These are phyloP conservation scores for Samia ricini DNA, from an alignment of 1,140 invertebrate genomes.

Conservation along the genomic window DNA sequence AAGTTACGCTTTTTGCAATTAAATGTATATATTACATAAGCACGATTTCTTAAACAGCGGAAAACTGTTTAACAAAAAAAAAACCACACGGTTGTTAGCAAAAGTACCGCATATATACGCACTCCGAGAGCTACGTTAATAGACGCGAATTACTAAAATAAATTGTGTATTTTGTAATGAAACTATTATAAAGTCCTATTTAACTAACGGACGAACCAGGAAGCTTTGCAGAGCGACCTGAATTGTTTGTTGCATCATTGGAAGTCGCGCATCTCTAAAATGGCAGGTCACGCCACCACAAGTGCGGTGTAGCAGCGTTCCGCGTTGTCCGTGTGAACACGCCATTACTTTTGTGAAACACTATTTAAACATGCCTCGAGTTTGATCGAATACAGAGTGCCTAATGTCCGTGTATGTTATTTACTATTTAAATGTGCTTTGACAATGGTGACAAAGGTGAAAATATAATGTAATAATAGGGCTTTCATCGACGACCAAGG, in stretches of 20 bases:
- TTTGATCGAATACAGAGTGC: background rate
- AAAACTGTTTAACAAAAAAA: too few species aligned
- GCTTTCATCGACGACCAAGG: too few species aligned
- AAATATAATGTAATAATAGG: too few species aligned
- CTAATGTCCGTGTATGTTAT: background rate
- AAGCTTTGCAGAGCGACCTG: background rate
- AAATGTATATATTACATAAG: too few species aligned
- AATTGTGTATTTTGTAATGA: background rate
- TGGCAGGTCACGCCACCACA: slow-evolving; percentile 28
- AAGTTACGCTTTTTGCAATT: too few species aligned
- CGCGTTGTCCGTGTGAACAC: slow-evolving; percentile 16
- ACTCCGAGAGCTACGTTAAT: too few species aligned
- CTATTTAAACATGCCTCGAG: background rate
- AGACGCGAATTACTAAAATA: too few species aligned
- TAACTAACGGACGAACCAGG: background rate
- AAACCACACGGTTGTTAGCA: too few species aligned
- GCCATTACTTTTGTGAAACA: slow-evolving; percentile 15
- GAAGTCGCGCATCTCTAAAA: slow-evolving; percentile 17
- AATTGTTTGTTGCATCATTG: background rate
- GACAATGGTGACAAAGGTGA: background rate
- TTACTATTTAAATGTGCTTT: background rate
- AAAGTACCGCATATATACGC: too few species aligned
- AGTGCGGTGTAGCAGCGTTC: too few species aligned
- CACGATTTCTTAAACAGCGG: too few species aligned
- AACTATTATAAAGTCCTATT: background rate